Conservation (phyloP, 1,140 invertebrate genomes). For the Hesperophylax magnus region DNA sequence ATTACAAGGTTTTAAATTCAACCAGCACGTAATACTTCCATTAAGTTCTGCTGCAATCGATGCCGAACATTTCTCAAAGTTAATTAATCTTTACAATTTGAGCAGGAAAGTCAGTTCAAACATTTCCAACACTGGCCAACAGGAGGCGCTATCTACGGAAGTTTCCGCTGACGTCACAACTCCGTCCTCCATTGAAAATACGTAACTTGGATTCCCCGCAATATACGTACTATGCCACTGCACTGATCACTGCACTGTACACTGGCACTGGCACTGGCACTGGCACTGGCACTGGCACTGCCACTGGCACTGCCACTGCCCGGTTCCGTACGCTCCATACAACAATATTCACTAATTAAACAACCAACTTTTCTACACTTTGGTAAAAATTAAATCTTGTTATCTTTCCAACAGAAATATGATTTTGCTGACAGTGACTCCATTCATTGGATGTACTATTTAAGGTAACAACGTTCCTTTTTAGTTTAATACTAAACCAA, state of each 20-base stretch:
- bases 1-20: not conserved
- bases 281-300: not conserved
- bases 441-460: no score
- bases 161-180: constrained; percentile 8
- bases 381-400: no score
- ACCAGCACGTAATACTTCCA: constrained; percentile 1
- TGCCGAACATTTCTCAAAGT: constrained; percentile 3
- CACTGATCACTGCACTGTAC: no score
- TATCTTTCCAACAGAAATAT: no score
- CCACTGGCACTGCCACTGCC: not conserved
- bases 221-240: no score
- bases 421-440: no score
- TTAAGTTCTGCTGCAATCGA: constrained; percentile 13
- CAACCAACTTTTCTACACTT: no score
- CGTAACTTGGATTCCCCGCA: not conserved
- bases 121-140: not conserved
- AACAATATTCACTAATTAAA: not conserved
- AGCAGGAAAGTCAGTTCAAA: constrained; percentile 5
- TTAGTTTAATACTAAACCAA: no score
- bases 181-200: not conserved
- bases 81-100: constrained; percentile 26
- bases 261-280: no score
- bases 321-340: not conserved
- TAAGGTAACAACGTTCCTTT: no score
- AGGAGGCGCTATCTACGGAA: constrained; percentile 7